phyloP scores from a whole-genome alignment of 2,888 invertebrate species.

The Nematopogon swammerdamellus region DNA sequence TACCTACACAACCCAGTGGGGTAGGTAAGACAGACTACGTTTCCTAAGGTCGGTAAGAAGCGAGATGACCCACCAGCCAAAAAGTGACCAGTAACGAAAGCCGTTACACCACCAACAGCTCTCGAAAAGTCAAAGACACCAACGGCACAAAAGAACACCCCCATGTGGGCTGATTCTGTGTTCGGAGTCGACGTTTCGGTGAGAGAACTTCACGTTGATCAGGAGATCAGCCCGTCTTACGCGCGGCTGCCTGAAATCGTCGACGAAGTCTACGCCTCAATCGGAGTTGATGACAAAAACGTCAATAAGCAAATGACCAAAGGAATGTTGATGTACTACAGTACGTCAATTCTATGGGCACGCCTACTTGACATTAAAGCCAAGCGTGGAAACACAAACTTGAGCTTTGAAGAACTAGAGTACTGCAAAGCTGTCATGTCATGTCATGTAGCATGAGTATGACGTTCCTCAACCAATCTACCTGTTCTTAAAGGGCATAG shows the following conservation, averaged over 20 bases:
- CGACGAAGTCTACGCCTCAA: conserved; percentile 14
- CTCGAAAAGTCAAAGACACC: too few relatives aligned
- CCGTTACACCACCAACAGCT: conserved; percentile 5
- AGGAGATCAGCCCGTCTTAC: conserved; percentile 12
- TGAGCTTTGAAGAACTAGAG: conserved; percentile 15
- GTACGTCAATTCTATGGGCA: conserved; percentile 14
- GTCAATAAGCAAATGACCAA: conserved; percentile 14
- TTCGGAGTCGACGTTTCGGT: conserved; percentile 15
- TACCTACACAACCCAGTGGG: too few relatives aligned
- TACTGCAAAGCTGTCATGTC: conserved; percentile 14
- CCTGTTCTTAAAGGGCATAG: conserved; percentile 14
- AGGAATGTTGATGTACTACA: conserved; percentile 15
- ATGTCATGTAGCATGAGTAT: conserved; percentile 14
- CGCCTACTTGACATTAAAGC: conserved; percentile 14
- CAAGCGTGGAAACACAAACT: conserved; percentile 14
- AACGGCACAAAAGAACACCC: conserved; percentile 8
- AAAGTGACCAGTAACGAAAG: too few relatives aligned
- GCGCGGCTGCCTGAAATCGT: conserved; percentile 12
- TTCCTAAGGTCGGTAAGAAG: too few relatives aligned
- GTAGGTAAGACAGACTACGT: too few relatives aligned
- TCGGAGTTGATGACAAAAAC: conserved; percentile 13
- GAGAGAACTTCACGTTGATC: conserved; percentile 14
- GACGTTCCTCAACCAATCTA: conserved; percentile 18
- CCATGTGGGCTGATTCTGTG: conserved; percentile 13
- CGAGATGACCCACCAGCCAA: too few relatives aligned